A percentile compares a stretch with the other conserved stretches of the same genome.
Conservation (phyloP, 64 coral and sea anemone species). For the Porites australiensis region DNA sequence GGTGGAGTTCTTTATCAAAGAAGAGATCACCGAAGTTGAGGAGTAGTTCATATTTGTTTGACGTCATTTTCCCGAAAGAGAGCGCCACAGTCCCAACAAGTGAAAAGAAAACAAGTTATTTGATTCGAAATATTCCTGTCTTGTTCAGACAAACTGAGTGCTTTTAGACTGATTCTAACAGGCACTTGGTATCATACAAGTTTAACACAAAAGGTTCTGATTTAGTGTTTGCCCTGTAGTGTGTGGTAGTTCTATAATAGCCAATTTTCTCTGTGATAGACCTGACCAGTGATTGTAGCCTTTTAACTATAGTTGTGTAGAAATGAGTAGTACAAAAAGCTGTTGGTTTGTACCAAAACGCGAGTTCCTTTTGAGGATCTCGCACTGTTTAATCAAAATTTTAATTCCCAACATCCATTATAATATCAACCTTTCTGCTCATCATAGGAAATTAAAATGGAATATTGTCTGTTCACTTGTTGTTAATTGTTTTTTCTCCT, state of each 20-base stretch:
- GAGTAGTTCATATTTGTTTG: slow-evolving; percentile 42
- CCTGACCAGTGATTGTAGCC: background rate
- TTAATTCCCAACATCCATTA: background rate
- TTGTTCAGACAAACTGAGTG: background rate
- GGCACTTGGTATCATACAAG: slow-evolving; percentile 10
- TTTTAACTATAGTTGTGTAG: slow-evolving; percentile 6
- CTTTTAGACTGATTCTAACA: background rate
- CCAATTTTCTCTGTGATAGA: background rate
- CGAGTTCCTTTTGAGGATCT: slow-evolving; percentile 27
- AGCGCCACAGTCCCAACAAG: background rate
- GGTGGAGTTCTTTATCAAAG: slow-evolving; percentile 99
- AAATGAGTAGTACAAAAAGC: background rate
- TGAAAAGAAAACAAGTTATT: slow-evolving; percentile 19
- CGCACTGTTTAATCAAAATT: slow-evolving; percentile 12
- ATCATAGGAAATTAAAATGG: slow-evolving; percentile 67
- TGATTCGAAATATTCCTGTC: slow-evolving; percentile 17
- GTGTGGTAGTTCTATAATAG: background rate
- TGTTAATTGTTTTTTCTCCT: too few relatives aligned
- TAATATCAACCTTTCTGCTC: slow-evolving; percentile 15
- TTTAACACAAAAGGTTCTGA: background rate
- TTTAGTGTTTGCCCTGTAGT: background rate
- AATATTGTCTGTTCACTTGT: slow-evolving; percentile 39
- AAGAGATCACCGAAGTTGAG: slow-evolving; percentile 92
- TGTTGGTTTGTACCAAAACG: background rate
- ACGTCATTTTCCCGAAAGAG: slow-evolving; percentile 67